Percentiles rank a stretch among this genome's conserved stretches.
Evolutionary conservation across 2,797 vertebrate species (phyloP).

Genomic region (Heliangelus exortis): DNA sequence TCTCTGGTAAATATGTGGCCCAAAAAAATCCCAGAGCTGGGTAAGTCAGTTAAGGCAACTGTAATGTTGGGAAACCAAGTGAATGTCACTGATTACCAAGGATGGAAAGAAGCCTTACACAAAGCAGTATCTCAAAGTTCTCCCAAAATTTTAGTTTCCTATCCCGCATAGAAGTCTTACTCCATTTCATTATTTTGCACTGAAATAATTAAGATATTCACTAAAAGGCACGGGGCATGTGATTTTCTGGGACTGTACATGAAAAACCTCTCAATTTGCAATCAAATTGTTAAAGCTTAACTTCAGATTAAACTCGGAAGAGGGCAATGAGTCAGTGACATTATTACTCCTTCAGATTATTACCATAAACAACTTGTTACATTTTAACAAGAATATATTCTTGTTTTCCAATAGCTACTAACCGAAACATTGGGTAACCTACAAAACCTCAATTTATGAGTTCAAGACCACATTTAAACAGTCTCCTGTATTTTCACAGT

Average conservation of each 20-base stretch:
- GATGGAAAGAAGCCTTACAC: neutral
- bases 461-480: neutral
- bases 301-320: neutral
- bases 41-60: neutral
- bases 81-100: neutral
- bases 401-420: neutral
- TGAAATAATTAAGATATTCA: neutral
- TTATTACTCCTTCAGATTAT: neutral
- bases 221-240: neutral
- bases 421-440: neutral
- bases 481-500: neutral
- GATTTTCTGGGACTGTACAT: neutral
- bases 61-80: neutral
- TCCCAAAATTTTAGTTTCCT: neutral
- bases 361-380: neutral
- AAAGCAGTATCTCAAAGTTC: neutral
- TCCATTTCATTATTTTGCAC: neutral
- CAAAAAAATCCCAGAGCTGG: neutral
- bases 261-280: neutral
- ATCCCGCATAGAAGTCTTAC: neutral
- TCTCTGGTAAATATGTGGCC: neutral
- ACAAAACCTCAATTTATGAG: neutral
- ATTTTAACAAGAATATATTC: neutral
- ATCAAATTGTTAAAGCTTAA: neutral
- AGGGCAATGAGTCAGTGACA: neutral